A percentile compares a stretch with the other conserved stretches of the same genome.
phyloP scores from a whole-genome alignment of 2,797 vertebrate species.

The Octomys mimax region DNA sequence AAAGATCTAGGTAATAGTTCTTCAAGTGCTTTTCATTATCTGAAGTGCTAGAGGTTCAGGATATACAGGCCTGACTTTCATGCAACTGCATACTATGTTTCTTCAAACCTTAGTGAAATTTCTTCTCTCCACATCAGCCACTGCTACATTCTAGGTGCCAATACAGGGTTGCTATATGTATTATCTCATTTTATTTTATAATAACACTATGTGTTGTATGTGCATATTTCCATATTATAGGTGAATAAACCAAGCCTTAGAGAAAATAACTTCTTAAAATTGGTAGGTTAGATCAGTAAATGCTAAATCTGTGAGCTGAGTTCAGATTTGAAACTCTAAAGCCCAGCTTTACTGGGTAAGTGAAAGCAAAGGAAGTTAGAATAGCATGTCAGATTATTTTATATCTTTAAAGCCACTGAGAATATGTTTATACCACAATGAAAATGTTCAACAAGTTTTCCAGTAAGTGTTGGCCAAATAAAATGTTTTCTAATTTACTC shows the following conservation, averaged over 20 bases:
- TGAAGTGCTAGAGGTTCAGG: not conserved
- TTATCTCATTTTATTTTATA: not conserved
- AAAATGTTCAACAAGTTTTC: not conserved
- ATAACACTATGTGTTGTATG: not conserved
- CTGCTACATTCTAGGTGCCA: not conserved
- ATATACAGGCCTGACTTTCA: not conserved
- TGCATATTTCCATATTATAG: not conserved
- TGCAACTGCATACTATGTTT: not conserved
- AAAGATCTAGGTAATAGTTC: not conserved
- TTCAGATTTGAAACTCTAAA: not conserved
- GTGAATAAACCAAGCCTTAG: not conserved
- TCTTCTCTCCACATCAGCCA: not conserved
- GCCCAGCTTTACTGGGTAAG: not conserved
- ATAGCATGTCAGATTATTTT: not conserved
- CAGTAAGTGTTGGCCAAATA: not conserved
- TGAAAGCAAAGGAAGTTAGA: not conserved
- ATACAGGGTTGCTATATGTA: not conserved
- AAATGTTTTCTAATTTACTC: not conserved
- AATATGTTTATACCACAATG: not conserved
- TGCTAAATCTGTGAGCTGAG: not conserved
- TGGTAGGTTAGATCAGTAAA: not conserved
- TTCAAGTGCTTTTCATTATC: not conserved
- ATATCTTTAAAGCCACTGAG: not conserved
- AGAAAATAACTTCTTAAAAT: slow-evolving; percentile 32
- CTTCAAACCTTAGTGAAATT: not conserved